Evolutionary conservation across 1,140 invertebrate species (phyloP).

Genomic region (Penaeus chinensis): DNA sequence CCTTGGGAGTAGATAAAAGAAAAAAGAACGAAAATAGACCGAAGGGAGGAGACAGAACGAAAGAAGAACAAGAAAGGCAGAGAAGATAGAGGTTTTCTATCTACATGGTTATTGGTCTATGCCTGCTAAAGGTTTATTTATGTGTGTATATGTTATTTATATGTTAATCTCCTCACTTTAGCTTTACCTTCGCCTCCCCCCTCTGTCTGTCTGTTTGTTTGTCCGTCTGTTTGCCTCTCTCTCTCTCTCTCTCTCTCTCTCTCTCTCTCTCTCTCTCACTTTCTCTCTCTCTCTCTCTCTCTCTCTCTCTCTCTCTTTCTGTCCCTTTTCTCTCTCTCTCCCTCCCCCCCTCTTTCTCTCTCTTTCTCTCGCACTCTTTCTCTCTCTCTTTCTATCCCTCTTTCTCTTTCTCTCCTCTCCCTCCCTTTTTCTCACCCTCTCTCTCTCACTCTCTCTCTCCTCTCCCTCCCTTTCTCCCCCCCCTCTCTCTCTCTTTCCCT

Average conservation of each 20-base stretch:
- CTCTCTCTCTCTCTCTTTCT: not conserved
- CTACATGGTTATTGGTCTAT: too few relatives aligned
- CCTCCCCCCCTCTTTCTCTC: too few relatives aligned
- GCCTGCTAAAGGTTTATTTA: too few relatives aligned
- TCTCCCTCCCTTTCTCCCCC: not conserved
- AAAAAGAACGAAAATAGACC: too few relatives aligned
- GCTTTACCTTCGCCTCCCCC: not conserved
- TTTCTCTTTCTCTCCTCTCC: not conserved
- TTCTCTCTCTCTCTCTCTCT: not conserved
- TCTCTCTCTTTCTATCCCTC: not conserved
- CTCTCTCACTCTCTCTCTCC: too few relatives aligned
- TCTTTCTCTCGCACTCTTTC: not conserved
- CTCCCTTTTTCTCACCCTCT: too few relatives aligned
- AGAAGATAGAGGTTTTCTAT: too few relatives aligned
- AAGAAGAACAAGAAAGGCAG: too few relatives aligned
- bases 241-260: not conserved
- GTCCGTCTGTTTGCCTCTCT: not conserved
- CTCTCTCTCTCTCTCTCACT: not conserved
- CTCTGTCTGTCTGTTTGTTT: not conserved
- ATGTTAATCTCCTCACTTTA: not conserved
- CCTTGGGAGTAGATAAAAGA: too few relatives aligned
- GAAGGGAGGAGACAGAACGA: too few relatives aligned
- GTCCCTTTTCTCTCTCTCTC: not conserved
- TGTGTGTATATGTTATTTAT: too few relatives aligned
- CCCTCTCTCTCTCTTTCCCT: not conserved